Evolutionary conservation across 2,113 vertebrate species (phyloP), one percentile per base, ranked within the genome.

Genomic region (Thamnaconus septentrionalis): DNA sequence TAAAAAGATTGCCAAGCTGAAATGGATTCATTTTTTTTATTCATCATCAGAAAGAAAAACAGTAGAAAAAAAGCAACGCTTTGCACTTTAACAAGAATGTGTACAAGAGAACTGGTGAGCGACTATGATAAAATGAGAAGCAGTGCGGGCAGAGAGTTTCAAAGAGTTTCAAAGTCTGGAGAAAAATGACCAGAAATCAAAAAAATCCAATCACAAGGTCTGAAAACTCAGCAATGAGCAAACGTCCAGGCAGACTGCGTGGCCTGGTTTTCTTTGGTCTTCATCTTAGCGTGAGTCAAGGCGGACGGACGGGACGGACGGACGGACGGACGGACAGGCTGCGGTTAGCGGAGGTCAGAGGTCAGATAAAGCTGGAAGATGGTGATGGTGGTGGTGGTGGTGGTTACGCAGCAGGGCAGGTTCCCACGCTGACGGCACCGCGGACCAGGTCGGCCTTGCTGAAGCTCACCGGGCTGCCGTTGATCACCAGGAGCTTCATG

Each of bases 341-440:
- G 18, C 18, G 18, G 18, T 31, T 1, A 31, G 18, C 18, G 18
- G 18, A 31, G 18, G 18, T 31, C 18, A 31, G 18, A 31, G 18
- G 18, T 31, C 18, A 31, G 18, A 31, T 31, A 31, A 31, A 31
- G 18, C 18, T 31, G 18, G 18, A 31, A 31, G 18, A 31, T 1
- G 18, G n/a, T n/a, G n/a, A n/a, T n/a, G n/a, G n/a, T n/a, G n/a
- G n/a, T n/a, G 18, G 18, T 31, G 18, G 18, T 31, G 18, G 18
- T 31, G 5, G 39, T 93, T 88, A 98, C 59, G 90, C 91, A 49
- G 90, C 89, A n/a, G 97, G 97, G 63, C 97, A 99, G 11, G 87
- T 86, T 49, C 93, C 94, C 51, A 97, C 91, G 78, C 94, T 93
- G 64, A 99, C 93, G 0, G 94, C 94, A 3, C 97, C 96, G 0